Conservation (phyloP, 2,113 vertebrate genomes). For the Periophthalmodon schlosseri region DNA sequence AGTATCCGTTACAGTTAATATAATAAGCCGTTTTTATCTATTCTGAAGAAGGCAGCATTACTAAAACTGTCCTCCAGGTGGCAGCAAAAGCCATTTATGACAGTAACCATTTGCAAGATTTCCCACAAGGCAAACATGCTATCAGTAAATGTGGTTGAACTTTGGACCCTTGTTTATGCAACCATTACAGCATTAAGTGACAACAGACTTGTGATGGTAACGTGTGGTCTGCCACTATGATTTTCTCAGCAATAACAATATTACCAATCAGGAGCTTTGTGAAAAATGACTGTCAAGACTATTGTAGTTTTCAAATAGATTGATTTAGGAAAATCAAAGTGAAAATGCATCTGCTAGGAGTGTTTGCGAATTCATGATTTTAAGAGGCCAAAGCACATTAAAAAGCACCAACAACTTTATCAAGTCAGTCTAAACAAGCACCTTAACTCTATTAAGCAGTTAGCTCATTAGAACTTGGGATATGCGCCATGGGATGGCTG, state of each 20-base stretch:
- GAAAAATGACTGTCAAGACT: neutral
- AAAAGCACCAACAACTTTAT: conserved; percentile 61
- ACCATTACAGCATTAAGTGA: conserved; percentile 50
- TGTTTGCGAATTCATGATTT: conserved; percentile 21
- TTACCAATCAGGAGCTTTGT: neutral
- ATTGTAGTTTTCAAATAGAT: neutral
- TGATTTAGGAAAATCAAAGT: neutral
- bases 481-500: conserved; percentile 8
- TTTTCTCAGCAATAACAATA: neutral
- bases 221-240: conserved; percentile 10
- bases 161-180: conserved; percentile 62
- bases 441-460: conserved; percentile 68
- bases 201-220: conserved; percentile 36
- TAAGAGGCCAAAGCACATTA: conserved; percentile 57
- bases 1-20: conserved; percentile 37
- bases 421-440: conserved; percentile 58
- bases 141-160: conserved; percentile 44
- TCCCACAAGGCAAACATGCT: conserved; percentile 16
- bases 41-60: conserved; percentile 18
- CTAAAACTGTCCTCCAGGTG: conserved; percentile 57
- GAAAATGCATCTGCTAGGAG: conserved; percentile 7
- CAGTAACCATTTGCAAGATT: conserved; percentile 30
- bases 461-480: conserved; percentile 56
- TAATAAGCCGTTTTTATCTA: conserved; percentile 31
- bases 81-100: conserved; percentile 48